phyloP scores from a whole-genome alignment of 2,888 invertebrate genomes.

The Tryphoninae sp. region DNA sequence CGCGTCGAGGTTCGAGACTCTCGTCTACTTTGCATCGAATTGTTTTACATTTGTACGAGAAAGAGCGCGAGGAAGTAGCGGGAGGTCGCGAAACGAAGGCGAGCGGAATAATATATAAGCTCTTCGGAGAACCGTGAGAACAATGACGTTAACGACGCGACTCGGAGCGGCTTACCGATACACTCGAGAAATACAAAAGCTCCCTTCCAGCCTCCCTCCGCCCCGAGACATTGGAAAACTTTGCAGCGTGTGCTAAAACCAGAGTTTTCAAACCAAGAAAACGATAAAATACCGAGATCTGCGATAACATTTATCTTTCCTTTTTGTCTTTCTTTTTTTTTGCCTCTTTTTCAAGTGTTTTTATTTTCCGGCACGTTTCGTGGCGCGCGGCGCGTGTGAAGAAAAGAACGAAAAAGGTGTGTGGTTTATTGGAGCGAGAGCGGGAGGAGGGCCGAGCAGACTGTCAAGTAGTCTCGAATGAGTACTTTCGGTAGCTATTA shows the following conservation, averaged over 20 bases:
- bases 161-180: slow-evolving; percentile 54
- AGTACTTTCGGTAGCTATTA: too few species aligned
- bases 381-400: slow-evolving; percentile 30
- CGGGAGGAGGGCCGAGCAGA: too few species aligned
- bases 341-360: neutral
- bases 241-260: slow-evolving; percentile 16
- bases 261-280: slow-evolving; percentile 35
- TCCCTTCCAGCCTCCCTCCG: neutral
- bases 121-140: slow-evolving; percentile 69
- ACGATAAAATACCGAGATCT: neutral
- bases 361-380: neutral
- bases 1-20: slow-evolving; percentile 53
- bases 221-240: slow-evolving; percentile 30
- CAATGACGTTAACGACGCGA: slow-evolving; percentile 70
- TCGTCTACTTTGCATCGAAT: slow-evolving; percentile 69
- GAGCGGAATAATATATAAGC: slow-evolving; percentile 2
- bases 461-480: too few species aligned
- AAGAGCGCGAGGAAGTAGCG: slow-evolving; percentile 8
- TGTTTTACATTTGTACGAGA: slow-evolving; percentile 67
- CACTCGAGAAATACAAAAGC: slow-evolving; percentile 53
- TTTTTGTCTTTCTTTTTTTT: neutral
- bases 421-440: too few species aligned
- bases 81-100: slow-evolving; percentile 11
- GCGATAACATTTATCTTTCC: neutral
- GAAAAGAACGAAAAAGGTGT: too few species aligned